Evolutionary conservation across 2,888 invertebrate species (phyloP).

Genomic region (Coremacera marginata): DNA sequence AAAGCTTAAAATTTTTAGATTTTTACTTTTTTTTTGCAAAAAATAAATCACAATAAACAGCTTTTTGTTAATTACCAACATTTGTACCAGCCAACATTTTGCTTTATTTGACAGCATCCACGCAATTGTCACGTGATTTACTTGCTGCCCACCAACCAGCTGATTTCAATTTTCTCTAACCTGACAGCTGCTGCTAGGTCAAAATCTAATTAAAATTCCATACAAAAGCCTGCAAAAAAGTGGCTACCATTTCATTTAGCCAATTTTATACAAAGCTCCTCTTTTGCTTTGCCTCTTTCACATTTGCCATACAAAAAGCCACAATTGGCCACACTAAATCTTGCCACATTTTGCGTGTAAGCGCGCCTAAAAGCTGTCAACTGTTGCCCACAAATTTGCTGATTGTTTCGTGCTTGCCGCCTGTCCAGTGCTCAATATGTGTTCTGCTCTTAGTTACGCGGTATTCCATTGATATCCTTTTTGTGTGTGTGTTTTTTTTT

Average conservation of each 20-base stretch:
- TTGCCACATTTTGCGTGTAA: conserved; percentile 50
- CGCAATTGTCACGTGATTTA: conserved; percentile 30
- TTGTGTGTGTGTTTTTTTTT: neutral
- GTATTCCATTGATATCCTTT: neutral
- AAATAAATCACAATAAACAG: no score
- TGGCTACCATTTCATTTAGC: conserved; percentile 36
- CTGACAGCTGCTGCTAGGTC: conserved; percentile 50
- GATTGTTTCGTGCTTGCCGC: neutral
- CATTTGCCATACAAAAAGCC: conserved; percentile 1
- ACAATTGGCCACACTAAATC: conserved; percentile 40
- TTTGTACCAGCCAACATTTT: no score
- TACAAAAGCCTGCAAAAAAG: conserved; percentile 51
- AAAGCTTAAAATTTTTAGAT: neutral
- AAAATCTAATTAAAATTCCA: conserved; percentile 63
- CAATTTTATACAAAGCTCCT: neutral
- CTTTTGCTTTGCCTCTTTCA: no score
- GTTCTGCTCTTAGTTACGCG: neutral
- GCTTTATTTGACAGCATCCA: neutral
- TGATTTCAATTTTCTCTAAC: conserved; percentile 27
- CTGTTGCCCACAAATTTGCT: neutral
- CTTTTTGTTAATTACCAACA: no score
- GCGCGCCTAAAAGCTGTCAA: conserved; percentile 55
- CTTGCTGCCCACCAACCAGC: conserved; percentile 1
- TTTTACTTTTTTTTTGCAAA: no score
- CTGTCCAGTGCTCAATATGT: neutral